A percentile compares a stretch with the other conserved stretches of the same genome.
Evolutionary conservation across 2,797 vertebrate species (phyloP).

Genomic region (Onychomys torridus): DNA sequence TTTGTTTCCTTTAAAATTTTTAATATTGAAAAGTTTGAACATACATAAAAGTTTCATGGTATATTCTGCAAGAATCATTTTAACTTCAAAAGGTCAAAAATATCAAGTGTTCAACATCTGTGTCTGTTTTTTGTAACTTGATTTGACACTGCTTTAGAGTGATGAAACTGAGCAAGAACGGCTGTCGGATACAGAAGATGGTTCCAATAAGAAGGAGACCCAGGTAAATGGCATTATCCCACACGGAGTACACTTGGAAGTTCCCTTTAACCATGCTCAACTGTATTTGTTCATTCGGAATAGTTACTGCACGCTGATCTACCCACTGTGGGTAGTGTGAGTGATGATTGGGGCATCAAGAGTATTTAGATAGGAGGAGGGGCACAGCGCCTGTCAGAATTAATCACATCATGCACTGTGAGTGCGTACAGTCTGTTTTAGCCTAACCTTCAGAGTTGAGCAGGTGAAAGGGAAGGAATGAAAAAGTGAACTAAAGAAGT

Average conservation of each 20-base stretch:
- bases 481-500: neutral
- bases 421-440: neutral
- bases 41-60: conserved; percentile 26
- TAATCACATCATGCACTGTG: neutral
- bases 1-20: conserved; percentile 38
- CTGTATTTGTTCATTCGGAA: neutral
- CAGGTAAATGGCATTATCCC: conserved; percentile 89
- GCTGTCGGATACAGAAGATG: conserved; percentile 95
- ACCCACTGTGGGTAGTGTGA: neutral
- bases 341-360: neutral
- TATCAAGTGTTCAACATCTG: neutral
- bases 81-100: conserved; percentile 40
- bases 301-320: neutral
- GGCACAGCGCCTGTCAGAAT: neutral
- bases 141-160: conserved; percentile 88
- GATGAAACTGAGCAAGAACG: conserved; percentile 97
- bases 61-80: conserved; percentile 38
- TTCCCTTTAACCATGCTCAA: conserved; percentile 57
- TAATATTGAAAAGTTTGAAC: conserved; percentile 34
- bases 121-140: conserved; percentile 70
- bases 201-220: conserved; percentile 93
- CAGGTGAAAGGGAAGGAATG: neutral
- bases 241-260: neutral
- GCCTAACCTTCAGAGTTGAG: conserved; percentile 17
- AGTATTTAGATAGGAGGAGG: conserved; percentile 5